Percentiles rank a stretch among this genome's conserved stretches.
These are phyloP conservation scores for Turritopsis dohrnii DNA, from an alignment of 30 jellyfish, hydroid and myxozoan species.

Conservation along the genomic window DNA sequence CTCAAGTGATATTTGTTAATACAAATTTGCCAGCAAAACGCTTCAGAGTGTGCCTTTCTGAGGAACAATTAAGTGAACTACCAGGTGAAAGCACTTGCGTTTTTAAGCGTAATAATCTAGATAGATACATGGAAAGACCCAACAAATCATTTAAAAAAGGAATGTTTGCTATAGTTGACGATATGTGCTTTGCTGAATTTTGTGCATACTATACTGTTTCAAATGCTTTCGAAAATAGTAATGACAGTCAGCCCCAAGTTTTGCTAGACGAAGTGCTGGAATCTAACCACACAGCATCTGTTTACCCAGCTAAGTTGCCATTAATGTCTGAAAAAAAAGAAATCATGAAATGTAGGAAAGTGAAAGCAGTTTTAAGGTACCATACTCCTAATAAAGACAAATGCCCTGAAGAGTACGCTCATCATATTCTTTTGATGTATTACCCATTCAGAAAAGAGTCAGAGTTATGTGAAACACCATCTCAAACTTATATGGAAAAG, in stretches of 20 bases:
- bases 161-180: neutral
- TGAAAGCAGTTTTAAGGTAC: neutral
- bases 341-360: neutral
- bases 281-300: neutral
- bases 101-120: neutral
- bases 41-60: neutral
- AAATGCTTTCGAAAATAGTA: too few relatives aligned
- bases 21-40: slow-evolving; percentile 11
- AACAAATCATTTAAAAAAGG: neutral
- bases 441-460: slow-evolving; percentile 24
- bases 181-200: slow-evolving; percentile 10
- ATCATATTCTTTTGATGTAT: slow-evolving; percentile 14
- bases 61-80: neutral
- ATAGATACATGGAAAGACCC: slow-evolving; percentile 14
- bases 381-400: neutral
- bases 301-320: neutral
- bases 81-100: neutral
- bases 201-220: neutral
- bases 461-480: neutral
- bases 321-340: neutral
- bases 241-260: neutral
- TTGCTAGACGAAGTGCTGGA: neutral
- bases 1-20: neutral
- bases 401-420: slow-evolving; percentile 11
- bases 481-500: neutral